Conservation (phyloP, 2,797 vertebrate genomes). For the Pristis pectinata region DNA sequence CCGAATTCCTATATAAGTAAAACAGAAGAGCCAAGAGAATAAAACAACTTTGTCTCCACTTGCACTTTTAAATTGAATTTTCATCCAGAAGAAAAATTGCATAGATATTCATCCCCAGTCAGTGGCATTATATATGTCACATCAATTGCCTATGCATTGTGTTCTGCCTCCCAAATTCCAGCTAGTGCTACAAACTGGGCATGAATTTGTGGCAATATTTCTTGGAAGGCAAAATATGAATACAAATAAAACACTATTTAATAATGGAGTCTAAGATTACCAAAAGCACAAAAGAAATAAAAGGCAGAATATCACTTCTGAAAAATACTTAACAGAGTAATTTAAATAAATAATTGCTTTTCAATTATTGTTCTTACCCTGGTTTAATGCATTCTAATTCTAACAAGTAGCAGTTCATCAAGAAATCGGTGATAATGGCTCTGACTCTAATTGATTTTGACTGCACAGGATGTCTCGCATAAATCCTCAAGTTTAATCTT, state of each 20-base stretch:
- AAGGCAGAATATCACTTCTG: neutral
- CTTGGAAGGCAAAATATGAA: neutral
- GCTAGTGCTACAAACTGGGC: too few species aligned
- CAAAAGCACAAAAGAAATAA: neutral
- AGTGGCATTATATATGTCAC: too few species aligned
- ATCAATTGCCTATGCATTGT: too few species aligned
- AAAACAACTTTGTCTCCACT: neutral
- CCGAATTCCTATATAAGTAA: neutral
- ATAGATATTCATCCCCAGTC: too few species aligned
- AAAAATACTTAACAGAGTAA: neutral
- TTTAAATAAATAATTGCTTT: neutral
- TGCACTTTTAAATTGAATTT: neutral
- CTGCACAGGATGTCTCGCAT: neutral
- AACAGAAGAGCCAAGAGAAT: neutral
- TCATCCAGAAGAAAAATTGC: too few species aligned
- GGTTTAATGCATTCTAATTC: neutral
- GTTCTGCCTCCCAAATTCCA: too few species aligned
- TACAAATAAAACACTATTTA: neutral
- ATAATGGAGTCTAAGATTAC: neutral
- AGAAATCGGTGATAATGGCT: neutral
- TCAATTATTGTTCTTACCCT: neutral
- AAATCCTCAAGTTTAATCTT: slow-evolving; percentile 23
- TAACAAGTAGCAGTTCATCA: neutral
- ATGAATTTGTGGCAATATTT: neutral
- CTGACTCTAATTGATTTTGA: neutral